Evolutionary conservation across 1,140 invertebrate genomes (phyloP), one percentile per base, ranked within the genome.

Genomic region (Pseudomyrmex cubaensis): DNA sequence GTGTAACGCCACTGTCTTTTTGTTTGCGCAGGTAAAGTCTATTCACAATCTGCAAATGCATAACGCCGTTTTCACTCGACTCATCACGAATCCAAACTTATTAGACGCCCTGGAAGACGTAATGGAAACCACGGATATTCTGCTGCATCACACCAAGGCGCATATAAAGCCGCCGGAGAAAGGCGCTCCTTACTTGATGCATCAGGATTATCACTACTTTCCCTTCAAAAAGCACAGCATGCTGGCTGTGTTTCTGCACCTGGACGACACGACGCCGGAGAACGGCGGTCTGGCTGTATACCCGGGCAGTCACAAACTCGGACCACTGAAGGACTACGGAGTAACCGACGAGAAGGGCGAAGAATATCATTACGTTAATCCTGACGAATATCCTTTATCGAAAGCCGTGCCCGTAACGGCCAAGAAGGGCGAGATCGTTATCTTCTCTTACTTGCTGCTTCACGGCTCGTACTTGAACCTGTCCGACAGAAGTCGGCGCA

Each of bases 131-230:
- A 87, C 92, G 73, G 95, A 96, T 85, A 95, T 96, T 70, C 83
- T 95, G 4, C 91, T 96, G 2, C 96, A 96, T 88, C 96, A 96
- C 87, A 96, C 96, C 2, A 96, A 96, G 88, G 96, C 95, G 0
- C 96, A 96, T 73, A 90, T 95, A 2, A 96, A 96, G 83, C 96
- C 96, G 2, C 95, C 95, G 2, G 95, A 95, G 67, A 95, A 95
- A n/a, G 96, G 96, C 9, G 95, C 95, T 4, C 95, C 95, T 0
- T 96, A 96, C 87, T 94, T 96, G 1, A 96, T 96, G 95, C 96
- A 96, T 83, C 95, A 95, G 87, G 96, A 96, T 78, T 96, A 96
- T 87, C 95, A 95, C 52, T 96, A 96, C 84, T 96, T 96, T 87
- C 96, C 96, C 0, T 95, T 95, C 86, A 93, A 95, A 84, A 95